Conservation (phyloP, 2,888 invertebrate species). For the Myopa tessellatipennis region DNA sequence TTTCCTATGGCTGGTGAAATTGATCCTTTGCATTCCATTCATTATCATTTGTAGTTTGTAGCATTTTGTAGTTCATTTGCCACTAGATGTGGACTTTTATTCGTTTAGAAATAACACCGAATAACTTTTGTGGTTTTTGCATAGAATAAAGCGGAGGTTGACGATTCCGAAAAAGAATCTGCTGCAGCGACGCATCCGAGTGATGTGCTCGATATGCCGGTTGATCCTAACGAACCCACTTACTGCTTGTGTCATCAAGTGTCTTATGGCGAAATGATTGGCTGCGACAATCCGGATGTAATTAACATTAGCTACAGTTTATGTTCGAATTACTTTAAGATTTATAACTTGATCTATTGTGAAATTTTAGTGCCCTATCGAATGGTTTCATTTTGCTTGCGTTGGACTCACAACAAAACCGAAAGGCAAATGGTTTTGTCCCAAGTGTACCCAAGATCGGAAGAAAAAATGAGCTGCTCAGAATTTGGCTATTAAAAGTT, state of each 20-base stretch:
- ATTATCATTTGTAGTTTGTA: background rate
- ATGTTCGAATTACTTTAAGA: background rate
- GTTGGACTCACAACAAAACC: slow-evolving; percentile 88
- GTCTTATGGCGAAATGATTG: slow-evolving; percentile 95
- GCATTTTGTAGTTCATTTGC: background rate
- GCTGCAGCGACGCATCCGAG: slow-evolving; percentile 78
- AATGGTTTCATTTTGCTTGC: slow-evolving; percentile 95
- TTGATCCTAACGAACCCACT: slow-evolving; percentile 98
- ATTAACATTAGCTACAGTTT: slow-evolving; percentile 42
- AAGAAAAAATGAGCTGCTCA: slow-evolving; percentile 77
- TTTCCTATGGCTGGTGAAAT: too few relatives aligned
- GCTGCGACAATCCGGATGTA: slow-evolving; percentile 87
- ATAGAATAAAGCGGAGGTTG: slow-evolving; percentile 65
- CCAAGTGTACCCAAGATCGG: slow-evolving; percentile 86
- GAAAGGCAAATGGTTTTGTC: slow-evolving; percentile 95
- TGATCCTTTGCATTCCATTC: background rate
- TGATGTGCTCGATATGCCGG: slow-evolving; percentile 90
- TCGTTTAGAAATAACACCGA: too few relatives aligned
- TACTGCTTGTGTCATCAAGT: slow-evolving; percentile 98
- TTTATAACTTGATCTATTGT: background rate
- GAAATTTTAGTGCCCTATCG: slow-evolving; percentile 76
- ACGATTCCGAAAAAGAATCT: slow-evolving; percentile 72
- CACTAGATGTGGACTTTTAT: too few relatives aligned
- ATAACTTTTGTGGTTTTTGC: slow-evolving; percentile 13
- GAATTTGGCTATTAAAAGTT: background rate